These are phyloP conservation scores for Epirrita christyi DNA, from an alignment of 2,888 invertebrate species.

Conservation along the genomic window DNA sequence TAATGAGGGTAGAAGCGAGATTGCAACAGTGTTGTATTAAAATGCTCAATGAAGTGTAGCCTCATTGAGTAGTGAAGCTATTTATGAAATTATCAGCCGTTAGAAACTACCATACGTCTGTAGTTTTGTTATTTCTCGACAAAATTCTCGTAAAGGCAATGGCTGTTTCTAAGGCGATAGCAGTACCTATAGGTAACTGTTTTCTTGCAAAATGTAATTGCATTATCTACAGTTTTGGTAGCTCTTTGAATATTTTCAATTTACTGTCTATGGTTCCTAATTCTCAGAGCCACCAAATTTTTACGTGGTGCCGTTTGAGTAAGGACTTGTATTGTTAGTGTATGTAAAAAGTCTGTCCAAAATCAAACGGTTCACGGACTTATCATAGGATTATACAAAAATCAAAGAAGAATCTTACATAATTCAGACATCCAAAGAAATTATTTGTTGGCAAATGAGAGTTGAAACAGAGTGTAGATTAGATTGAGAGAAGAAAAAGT, in stretches of 20 bases:
- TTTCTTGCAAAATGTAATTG: slow-evolving; percentile 59
- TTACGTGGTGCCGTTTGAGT: slow-evolving; percentile 53
- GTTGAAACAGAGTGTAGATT: slow-evolving; percentile 69
- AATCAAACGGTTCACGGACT: slow-evolving; percentile 54
- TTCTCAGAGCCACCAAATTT: slow-evolving; percentile 57
- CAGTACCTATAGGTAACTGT: slow-evolving; percentile 51
- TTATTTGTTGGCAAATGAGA: slow-evolving; percentile 73
- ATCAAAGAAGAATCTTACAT: slow-evolving; percentile 68
- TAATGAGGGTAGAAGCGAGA: slow-evolving; percentile 84
- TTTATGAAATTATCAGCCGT: slow-evolving; percentile 67
- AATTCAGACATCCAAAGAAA: slow-evolving; percentile 74
- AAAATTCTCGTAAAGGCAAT: slow-evolving; percentile 36
- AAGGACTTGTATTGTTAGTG: slow-evolving; percentile 39
- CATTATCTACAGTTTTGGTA: slow-evolving; percentile 62
- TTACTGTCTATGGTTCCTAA: slow-evolving; percentile 5
- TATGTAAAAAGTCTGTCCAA: slow-evolving; percentile 36
- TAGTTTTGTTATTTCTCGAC: slow-evolving; percentile 11
- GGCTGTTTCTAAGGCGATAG: slow-evolving; percentile 52
- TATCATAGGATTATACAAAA: slow-evolving; percentile 49
- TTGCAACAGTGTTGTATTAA: slow-evolving; percentile 80
- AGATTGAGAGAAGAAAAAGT: slow-evolving; percentile 50
- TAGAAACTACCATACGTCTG: slow-evolving; percentile 53
- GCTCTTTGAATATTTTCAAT: slow-evolving; percentile 45
- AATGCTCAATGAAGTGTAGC: slow-evolving; percentile 73
- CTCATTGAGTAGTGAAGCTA: slow-evolving; percentile 77